Conservation (phyloP, 2,888 invertebrate genomes). For the Drepanosiphum platanoidis region DNA sequence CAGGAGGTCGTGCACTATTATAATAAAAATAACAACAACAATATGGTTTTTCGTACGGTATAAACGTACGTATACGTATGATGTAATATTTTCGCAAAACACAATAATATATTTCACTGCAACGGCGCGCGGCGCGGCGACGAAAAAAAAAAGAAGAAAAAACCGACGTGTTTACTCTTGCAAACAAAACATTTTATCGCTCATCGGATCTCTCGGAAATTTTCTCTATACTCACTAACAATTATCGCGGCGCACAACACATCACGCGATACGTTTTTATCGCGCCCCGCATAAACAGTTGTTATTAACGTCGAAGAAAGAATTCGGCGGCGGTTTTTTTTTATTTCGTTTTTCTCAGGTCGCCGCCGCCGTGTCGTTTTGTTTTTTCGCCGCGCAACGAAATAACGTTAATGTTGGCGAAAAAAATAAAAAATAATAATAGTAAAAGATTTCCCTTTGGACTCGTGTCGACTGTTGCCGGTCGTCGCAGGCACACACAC, state of each 20-base stretch:
- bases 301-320: neutral
- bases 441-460: constrained; percentile 23
- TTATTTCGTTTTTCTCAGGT: neutral
- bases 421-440: neutral
- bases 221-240: neutral
- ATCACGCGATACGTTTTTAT: neutral
- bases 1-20: neutral
- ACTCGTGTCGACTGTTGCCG: neutral
- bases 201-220: constrained; percentile 10
- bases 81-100: too few relatives aligned
- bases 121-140: too few relatives aligned
- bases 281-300: neutral
- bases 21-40: neutral
- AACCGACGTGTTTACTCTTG: constrained; percentile 9
- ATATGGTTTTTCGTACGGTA: neutral
- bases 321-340: neutral
- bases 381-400: too few relatives aligned
- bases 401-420: neutral
- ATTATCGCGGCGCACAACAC: neutral
- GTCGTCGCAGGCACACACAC: neutral
- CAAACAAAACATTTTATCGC: constrained; percentile 7
- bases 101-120: too few relatives aligned
- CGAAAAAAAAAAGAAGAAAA: too few relatives aligned
- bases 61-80: too few relatives aligned
- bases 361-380: too few relatives aligned